A percentile compares a stretch with the other conserved stretches of the same genome.
Conservation (phyloP, 1,140 invertebrate genomes). For the Drosophila nasuta region DNA sequence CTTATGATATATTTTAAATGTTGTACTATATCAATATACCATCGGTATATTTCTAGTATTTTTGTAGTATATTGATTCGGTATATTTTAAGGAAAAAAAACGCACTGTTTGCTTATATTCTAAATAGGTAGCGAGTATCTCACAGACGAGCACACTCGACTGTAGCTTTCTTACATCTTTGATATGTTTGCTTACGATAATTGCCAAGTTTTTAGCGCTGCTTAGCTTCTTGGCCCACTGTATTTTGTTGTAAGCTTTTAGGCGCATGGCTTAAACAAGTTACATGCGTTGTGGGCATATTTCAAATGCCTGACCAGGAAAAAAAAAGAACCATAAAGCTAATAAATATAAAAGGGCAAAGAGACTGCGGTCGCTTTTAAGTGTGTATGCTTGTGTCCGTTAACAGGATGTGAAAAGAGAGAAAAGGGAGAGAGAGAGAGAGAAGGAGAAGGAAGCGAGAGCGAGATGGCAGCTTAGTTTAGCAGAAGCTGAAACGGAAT, state of each 20-base stretch:
- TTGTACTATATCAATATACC: too few species aligned
- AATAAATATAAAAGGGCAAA: slow-evolving; percentile 20
- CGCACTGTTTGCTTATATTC: too few species aligned
- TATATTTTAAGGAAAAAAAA: too few species aligned
- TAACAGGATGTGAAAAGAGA: slow-evolving; percentile 14
- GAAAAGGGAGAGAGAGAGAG: too few species aligned
- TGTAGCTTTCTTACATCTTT: too few species aligned
- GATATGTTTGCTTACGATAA: background rate
- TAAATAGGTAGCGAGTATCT: too few species aligned
- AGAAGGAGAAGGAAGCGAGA: too few species aligned
- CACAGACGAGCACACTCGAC: too few species aligned
- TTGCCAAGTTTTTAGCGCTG: background rate
- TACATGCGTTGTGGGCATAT: slow-evolving; percentile 38
- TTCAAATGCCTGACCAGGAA: slow-evolving; percentile 39
- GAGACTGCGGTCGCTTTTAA: slow-evolving; percentile 29
- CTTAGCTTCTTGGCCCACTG: slow-evolving; percentile 20
- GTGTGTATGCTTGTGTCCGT: slow-evolving; percentile 6
- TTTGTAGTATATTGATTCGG: too few species aligned
- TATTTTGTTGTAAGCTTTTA: slow-evolving; percentile 24
- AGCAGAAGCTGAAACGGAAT: slow-evolving; percentile 23
- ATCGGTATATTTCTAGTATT: too few species aligned
- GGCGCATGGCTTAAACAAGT: slow-evolving; percentile 41
- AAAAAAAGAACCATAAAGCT: slow-evolving; percentile 18
- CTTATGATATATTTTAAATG: too few species aligned
- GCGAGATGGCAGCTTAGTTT: slow-evolving; percentile 3